Evolutionary conservation across 2,888 invertebrate species (phyloP).

Genomic region (Dichetophora obliterata): DNA sequence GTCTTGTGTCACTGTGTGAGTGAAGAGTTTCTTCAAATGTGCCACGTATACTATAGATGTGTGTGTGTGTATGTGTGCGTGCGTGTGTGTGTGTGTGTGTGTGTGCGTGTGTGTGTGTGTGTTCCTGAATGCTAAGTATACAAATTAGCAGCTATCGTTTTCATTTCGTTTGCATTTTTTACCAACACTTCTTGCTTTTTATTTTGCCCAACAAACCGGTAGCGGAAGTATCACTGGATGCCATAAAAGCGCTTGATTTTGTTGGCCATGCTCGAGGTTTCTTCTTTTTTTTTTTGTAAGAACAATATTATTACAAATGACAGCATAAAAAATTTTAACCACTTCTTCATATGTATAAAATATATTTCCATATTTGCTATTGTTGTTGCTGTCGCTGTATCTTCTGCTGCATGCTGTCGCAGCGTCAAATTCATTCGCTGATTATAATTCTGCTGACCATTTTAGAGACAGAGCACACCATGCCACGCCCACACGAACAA

Average conservation of each 20-base stretch:
- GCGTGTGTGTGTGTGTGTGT: constrained; percentile 20
- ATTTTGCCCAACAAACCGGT: neutral
- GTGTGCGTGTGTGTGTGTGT: constrained; percentile 12
- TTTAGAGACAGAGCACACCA: constrained; percentile 45
- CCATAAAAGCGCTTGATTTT: constrained; percentile 40
- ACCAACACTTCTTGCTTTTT: neutral
- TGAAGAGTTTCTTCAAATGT: neutral
- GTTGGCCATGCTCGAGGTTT: constrained; percentile 41
- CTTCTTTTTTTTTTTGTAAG: constrained; percentile 42
- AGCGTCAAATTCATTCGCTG: constrained; percentile 53
- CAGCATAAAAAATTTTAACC: constrained; percentile 60
- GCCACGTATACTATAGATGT: constrained; percentile 1
- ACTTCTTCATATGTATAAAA: constrained; percentile 61
- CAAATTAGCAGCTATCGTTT: constrained; percentile 31
- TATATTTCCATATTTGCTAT: constrained; percentile 33
- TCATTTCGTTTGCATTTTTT: constrained; percentile 22
- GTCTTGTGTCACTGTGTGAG: too few species aligned
- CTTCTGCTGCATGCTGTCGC: constrained; percentile 48
- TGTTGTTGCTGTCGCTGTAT: neutral
- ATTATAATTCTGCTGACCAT: constrained; percentile 63
- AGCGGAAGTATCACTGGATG: constrained; percentile 57
- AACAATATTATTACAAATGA: constrained; percentile 47
- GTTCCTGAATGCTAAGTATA: constrained; percentile 39
- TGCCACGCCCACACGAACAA: neutral
- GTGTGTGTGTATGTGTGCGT: constrained; percentile 30